Evolutionary conservation across 2,113 vertebrate genomes (phyloP).

Genomic region (Butorides virescens): DNA sequence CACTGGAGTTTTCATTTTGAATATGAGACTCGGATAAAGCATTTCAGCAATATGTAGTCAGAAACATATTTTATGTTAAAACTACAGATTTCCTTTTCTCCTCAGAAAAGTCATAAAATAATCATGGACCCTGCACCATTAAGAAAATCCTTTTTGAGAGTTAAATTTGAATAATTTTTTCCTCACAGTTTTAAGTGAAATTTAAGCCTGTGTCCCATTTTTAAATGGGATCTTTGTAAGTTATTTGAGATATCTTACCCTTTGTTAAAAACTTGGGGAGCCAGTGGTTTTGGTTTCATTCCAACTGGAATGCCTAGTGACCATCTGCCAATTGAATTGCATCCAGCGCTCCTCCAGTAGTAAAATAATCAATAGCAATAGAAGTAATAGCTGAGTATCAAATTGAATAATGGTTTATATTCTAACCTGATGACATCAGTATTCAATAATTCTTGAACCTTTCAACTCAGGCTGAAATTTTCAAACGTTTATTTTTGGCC

Average conservation of each 20-base stretch:
- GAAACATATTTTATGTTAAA: not conserved
- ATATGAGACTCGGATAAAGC: not conserved
- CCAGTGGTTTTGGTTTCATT: not conserved
- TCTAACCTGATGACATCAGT: constrained; percentile 52
- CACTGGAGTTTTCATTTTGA: not conserved
- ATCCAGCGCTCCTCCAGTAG: not conserved
- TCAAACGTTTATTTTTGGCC: not conserved
- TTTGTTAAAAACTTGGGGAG: not conserved
- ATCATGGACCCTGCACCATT: not conserved
- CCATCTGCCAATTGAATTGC: constrained; percentile 30
- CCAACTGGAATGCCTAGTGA: not conserved
- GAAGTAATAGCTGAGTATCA: constrained; percentile 46
- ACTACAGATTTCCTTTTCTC: not conserved
- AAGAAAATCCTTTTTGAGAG: not conserved
- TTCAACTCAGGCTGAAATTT: constrained; percentile 22
- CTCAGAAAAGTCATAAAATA: not conserved
- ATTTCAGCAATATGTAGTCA: not conserved
- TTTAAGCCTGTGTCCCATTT: not conserved
- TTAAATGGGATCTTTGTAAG: not conserved
- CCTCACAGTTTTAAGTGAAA: not conserved
- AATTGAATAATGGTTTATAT: constrained; percentile 41
- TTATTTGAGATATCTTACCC: not conserved
- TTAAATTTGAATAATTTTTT: not conserved
- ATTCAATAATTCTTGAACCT: constrained; percentile 27
- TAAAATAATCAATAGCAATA: constrained; percentile 56